Evolutionary conservation across 1,140 invertebrate species (phyloP).

Genomic region (Meteorus sp.): DNA sequence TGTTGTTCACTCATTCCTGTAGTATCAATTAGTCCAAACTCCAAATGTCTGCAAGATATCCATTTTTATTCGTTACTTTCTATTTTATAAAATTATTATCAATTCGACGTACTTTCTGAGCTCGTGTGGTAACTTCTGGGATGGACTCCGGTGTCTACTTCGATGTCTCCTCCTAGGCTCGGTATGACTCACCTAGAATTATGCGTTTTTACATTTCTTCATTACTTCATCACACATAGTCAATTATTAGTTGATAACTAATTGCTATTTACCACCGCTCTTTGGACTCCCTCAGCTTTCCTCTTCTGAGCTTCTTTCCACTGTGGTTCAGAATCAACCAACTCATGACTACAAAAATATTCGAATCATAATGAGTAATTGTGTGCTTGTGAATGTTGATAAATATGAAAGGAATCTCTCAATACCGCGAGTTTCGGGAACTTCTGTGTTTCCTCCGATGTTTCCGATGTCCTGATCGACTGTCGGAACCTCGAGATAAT

Average conservation of each 20-base stretch:
- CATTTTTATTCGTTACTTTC: neutral
- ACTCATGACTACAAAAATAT: slow-evolving; percentile 61
- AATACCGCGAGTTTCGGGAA: slow-evolving; percentile 53
- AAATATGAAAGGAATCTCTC: neutral
- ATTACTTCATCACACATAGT: slow-evolving; percentile 16
- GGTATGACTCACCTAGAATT: slow-evolving; percentile 51
- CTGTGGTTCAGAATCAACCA: slow-evolving; percentile 84
- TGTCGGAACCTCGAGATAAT: slow-evolving; percentile 76
- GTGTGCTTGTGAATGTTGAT: neutral
- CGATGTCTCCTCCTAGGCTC: slow-evolving; percentile 54
- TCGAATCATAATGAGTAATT: neutral
- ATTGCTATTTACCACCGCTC: slow-evolving; percentile 55
- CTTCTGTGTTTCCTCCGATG: slow-evolving; percentile 68
- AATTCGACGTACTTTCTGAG: slow-evolving; percentile 49
- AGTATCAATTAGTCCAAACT: slow-evolving; percentile 88
- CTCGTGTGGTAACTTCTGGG: slow-evolving; percentile 55
- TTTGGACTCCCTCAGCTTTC: slow-evolving; percentile 64
- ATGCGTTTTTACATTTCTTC: neutral
- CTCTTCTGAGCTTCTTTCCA: slow-evolving; percentile 83
- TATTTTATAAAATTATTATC: neutral
- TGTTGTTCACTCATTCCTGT: slow-evolving; percentile 86
- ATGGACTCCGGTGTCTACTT: slow-evolving; percentile 55
- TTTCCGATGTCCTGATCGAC: slow-evolving; percentile 70
- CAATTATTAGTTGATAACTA: too few relatives aligned
- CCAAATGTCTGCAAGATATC: slow-evolving; percentile 68